These are phyloP conservation scores for Bryconaethiops microstoma DNA, from an alignment of 2,797 vertebrate species.

Conservation along the genomic window DNA sequence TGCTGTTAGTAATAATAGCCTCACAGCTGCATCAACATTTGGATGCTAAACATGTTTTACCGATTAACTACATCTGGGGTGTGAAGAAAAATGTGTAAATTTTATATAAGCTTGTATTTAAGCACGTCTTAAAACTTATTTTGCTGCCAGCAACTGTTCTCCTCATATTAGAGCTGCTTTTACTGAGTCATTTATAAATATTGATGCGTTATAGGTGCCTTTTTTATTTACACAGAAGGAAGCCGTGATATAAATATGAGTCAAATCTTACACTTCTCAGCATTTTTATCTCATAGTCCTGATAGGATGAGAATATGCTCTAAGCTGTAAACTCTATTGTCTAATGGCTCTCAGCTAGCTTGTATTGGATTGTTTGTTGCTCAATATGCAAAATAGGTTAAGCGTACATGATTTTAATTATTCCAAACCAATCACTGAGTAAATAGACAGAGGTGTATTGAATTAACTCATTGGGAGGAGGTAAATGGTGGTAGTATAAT, in stretches of 20 bases:
- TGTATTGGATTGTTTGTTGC: background rate
- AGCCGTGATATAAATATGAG: background rate
- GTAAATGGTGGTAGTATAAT: background rate
- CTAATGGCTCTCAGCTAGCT: background rate
- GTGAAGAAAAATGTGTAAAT: no score
- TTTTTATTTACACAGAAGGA: background rate
- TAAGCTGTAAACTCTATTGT: background rate
- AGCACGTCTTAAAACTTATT: no score
- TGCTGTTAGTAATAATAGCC: no score
- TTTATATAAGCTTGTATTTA: no score
- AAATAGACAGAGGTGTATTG: background rate
- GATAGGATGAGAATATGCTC: conserved; percentile 8
- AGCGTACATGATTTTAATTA: conserved; percentile 2
- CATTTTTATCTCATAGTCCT: background rate
- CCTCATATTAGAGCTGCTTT: background rate
- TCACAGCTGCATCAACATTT: no score
- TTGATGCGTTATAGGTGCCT: background rate
- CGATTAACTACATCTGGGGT: no score
- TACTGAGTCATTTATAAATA: background rate
- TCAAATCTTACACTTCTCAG: background rate
- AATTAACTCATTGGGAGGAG: background rate
- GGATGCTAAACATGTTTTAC: no score
- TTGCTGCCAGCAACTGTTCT: background rate
- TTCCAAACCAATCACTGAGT: conserved; percentile 6
- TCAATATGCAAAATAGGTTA: background rate